These are phyloP conservation scores for Heliconius ethilla DNA, from an alignment of 2,888 invertebrate species.

Conservation along the genomic window DNA sequence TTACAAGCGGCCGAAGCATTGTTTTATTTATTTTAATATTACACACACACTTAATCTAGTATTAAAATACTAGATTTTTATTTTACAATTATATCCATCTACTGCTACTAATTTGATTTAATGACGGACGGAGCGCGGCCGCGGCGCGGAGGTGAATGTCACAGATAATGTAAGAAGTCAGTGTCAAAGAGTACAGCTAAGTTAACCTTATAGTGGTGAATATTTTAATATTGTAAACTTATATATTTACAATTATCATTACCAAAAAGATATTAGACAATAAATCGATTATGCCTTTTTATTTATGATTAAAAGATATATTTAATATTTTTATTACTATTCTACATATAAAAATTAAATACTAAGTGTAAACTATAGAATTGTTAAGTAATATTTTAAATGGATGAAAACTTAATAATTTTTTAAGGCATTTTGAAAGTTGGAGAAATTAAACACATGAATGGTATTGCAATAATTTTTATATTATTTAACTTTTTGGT, in stretches of 20 bases:
- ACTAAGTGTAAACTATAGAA: not conserved
- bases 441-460: slow-evolving; percentile 36
- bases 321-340: not conserved
- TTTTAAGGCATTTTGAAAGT: not conserved
- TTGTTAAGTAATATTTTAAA: not conserved
- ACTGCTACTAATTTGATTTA: slow-evolving; percentile 42
- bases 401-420: not conserved
- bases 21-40: slow-evolving; percentile 18
- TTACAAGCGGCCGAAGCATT: slow-evolving; percentile 73
- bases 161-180: slow-evolving; percentile 40
- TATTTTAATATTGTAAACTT: not conserved
- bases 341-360: not conserved
- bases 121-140: slow-evolving; percentile 40
- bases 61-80: slow-evolving; percentile 42
- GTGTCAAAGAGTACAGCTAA: not conserved
- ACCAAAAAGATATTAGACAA: not conserved
- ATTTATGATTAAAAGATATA: not conserved
- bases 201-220: not conserved
- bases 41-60: slow-evolving; percentile 27
- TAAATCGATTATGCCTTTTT: not conserved
- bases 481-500: slow-evolving; percentile 56
- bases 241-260: not conserved
- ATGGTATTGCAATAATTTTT: slow-evolving; percentile 43
- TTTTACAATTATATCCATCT: slow-evolving; percentile 41
- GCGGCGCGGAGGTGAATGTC: slow-evolving; percentile 33